Evolutionary conservation across 53 echinoderm and acorn worm genomes (phyloP).

Genomic region (Hippasteria phrygiana): DNA sequence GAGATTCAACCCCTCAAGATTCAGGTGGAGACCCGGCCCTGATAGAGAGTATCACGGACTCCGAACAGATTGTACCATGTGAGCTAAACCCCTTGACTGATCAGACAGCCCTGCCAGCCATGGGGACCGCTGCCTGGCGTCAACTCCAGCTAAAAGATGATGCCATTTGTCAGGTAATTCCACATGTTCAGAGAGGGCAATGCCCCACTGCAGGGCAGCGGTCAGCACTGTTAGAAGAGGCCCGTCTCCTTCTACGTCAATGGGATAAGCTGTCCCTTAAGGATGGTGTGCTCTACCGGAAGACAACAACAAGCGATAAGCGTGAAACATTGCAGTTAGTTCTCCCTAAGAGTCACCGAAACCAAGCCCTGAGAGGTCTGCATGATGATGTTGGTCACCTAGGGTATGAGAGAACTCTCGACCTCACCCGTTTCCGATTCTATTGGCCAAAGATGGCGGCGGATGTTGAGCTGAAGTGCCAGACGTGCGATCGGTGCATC

Average conservation of each 20-base stretch:
- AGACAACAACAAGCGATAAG: not conserved
- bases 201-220: no score
- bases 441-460: slow-evolving; percentile 73
- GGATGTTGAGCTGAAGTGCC: slow-evolving; percentile 49
- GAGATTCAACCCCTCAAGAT: no score
- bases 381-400: slow-evolving; percentile 78
- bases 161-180: not conserved
- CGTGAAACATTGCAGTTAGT: not conserved
- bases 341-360: slow-evolving; percentile 40
- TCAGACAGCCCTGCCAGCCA: slow-evolving; percentile 8
- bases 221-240: no score
- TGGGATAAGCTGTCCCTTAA: not conserved
- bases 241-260: slow-evolving; percentile 10
- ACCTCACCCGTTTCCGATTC: slow-evolving; percentile 63
- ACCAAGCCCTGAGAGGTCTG: slow-evolving; percentile 39
- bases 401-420: slow-evolving; percentile 68
- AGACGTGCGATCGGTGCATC: slow-evolving; percentile 67
- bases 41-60: slow-evolving; percentile 8
- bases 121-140: not conserved
- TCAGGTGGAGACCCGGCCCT: not conserved
- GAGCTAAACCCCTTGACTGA: no score
- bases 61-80: slow-evolving; percentile 14
- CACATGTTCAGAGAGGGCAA: not conserved
- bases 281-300: not conserved
- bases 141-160: no score